These are phyloP conservation scores for Lagria hirta DNA, from an alignment of 2,888 invertebrate species.

Conservation along the genomic window DNA sequence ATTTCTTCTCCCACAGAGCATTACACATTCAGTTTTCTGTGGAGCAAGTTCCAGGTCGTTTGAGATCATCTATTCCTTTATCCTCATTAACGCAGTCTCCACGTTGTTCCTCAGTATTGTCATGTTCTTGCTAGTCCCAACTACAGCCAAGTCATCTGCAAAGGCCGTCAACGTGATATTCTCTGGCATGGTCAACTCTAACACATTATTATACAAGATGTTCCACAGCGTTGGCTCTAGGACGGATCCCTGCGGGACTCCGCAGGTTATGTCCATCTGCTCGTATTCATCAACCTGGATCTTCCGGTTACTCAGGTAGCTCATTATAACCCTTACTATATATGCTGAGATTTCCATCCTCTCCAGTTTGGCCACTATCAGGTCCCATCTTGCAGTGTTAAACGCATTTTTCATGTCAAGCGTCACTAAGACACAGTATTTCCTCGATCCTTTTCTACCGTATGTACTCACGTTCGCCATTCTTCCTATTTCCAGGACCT, in stretches of 20 bases:
- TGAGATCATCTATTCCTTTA: slow-evolving; percentile 12
- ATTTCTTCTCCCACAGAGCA: not conserved
- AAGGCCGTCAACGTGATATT: slow-evolving; percentile 7
- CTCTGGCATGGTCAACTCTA: slow-evolving; percentile 3
- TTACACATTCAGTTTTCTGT: slow-evolving; percentile 2
- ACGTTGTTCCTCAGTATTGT: no score
- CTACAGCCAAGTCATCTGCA: slow-evolving; percentile 25
- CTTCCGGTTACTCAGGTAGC: slow-evolving; percentile 18
- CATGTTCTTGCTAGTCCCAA: no score
- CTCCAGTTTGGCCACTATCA: slow-evolving; percentile 15
- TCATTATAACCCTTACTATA: slow-evolving; percentile 15
- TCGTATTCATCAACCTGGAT: not conserved
- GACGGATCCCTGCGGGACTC: slow-evolving; percentile 20
- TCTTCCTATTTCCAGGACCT: no score
- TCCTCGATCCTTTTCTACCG: slow-evolving; percentile 5
- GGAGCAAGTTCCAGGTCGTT: slow-evolving; percentile 5
- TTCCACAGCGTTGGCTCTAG: slow-evolving; percentile 19
- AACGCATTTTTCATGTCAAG: slow-evolving; percentile 28
- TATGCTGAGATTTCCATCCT: slow-evolving; percentile 7
- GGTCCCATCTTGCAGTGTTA: slow-evolving; percentile 20
- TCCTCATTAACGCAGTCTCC: slow-evolving; percentile 1
- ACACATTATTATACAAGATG: slow-evolving; percentile 12
- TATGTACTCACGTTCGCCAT: slow-evolving; percentile 7
- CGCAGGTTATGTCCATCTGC: slow-evolving; percentile 2
- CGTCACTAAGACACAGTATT: slow-evolving; percentile 16